Percentiles rank a stretch among this genome's conserved stretches.
These are phyloP conservation scores for Trimorus sp. DNA, from an alignment of 2,888 invertebrate species.

Conservation along the genomic window DNA sequence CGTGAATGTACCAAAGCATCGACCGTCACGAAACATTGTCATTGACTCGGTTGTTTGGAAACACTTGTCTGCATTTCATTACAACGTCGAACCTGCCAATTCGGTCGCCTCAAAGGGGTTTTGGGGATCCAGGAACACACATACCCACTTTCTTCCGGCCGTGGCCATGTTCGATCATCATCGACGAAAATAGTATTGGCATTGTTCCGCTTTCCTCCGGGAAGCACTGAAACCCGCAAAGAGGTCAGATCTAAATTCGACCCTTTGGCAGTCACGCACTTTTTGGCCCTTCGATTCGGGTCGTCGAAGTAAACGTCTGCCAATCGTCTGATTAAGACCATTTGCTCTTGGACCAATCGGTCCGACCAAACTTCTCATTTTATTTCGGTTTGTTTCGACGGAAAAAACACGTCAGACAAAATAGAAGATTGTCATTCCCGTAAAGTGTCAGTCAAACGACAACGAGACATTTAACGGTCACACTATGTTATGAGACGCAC, in stretches of 20 bases:
- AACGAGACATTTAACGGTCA: too few species aligned
- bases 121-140: constrained; percentile 34
- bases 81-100: constrained; percentile 33
- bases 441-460: too few species aligned
- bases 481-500: too few species aligned
- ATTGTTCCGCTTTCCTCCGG: constrained; percentile 79
- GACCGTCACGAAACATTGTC: too few species aligned
- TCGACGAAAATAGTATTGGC: constrained; percentile 79
- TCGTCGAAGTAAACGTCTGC: constrained; percentile 31
- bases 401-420: neutral
- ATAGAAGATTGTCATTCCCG: neutral
- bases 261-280: constrained; percentile 53
- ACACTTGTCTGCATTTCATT: neutral
- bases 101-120: constrained; percentile 29
- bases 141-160: constrained; percentile 72
- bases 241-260: constrained; percentile 59
- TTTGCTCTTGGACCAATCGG: constrained; percentile 49
- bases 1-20: too few species aligned
- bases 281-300: constrained; percentile 49
- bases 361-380: constrained; percentile 14
- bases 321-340: constrained; percentile 38
- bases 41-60: too few species aligned
- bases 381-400: too few species aligned
- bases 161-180: constrained; percentile 79
- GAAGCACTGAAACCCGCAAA: constrained; percentile 48